Evolutionary conservation across 92 coral and sea anemone species (phyloP), one percentile per base, ranked within the genome.

Genomic region (Porites divaricata): DNA sequence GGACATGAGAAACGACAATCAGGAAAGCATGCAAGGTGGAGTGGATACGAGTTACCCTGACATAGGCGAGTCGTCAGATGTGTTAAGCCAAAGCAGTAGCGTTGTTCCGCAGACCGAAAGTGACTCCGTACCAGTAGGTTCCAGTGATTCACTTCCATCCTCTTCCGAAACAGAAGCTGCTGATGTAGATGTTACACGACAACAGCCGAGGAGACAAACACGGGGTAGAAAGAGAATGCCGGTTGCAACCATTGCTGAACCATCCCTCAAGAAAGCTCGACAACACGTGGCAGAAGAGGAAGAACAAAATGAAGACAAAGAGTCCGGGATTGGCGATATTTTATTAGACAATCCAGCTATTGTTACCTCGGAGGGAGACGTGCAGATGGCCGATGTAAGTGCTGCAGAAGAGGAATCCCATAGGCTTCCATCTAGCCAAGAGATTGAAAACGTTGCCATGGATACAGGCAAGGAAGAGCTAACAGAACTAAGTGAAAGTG

Each of bases 201-300:
- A 71, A 8, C 79, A 49, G 64, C 70, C 59, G 12, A 72, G 63
- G 2, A 82, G 58, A 24, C 19, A 25, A 52, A 49, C 70, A 82
- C 78, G 79, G 28, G 86, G 72, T 16, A 82, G 86, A 53, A 82
- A 82, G 50, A 63, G 86, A 72, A 72, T 58, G 51, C 69, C 48
- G 63, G 86, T 23, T 59, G 79, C 52, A 61, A 63, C 54, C 17
- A 59, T 63, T n/a, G 50, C 63, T 48, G 70, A 35, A n/a, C 72
- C 86, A 9, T 10, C 86, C 9, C 0, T n/a, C 11, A 82, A 79
- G 24, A 82, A 73, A 65, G 59, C 79, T 6, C 54, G 72, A 9
- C 63, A 79, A 73, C 10, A 2, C 3, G 78, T 8, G 48, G 21
- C 63, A 61, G 86, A 61, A 48, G 70, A 22, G 64, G 65, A 80